Base-by-base conservation (phyloP, 2,888 invertebrate genomes). In the Nymphalis urticae region DNA sequence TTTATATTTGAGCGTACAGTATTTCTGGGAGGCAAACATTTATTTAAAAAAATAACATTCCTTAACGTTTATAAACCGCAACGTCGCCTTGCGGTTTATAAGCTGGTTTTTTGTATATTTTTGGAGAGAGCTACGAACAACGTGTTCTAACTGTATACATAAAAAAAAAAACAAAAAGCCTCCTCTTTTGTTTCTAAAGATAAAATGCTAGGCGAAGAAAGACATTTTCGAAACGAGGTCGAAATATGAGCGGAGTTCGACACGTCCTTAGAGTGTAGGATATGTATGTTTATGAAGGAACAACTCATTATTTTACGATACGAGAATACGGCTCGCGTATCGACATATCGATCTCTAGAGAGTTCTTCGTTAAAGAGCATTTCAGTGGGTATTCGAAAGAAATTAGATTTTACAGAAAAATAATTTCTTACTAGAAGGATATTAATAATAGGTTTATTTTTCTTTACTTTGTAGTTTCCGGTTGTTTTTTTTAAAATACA, bases 301-400 rank as follows among this genome's bases (percentile, higher is more conserved):
- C 51, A 21, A 63, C 13, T 56, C 54, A 56, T 64, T 64, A 64
- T 64, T 64, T 54, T 48, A 54, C 42, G n/a, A 53, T 19, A 47
- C 54, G 51, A 24, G 53, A 56, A 48, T 61, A 59, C 47, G 56
- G 69, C 61, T 69, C 61, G 61, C 53, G 56, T 69, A 69, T 69
- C 64, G 68, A 68, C 53, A 24, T 64, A 64, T 69, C 19, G 64
- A 60, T 0, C 69, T 13, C 61, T 48, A 6, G 69, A 50, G 68
- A 27, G 54, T 56, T 56, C 54, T n/a, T n/a, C 27, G 54, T 56
- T 56, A 32, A 54, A 27, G 32, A 56, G 27, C 54, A 17, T 56
- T 56, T 27, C 27, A 56, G 32, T 56, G 54, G 32, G 17, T 56
- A 32, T 56, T 56, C 27, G 54, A 56, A 32, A 32, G 27, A 32